A percentile compares a stretch with the other conserved stretches of the same genome.
phyloP scores from a whole-genome alignment of 2,113 vertebrate species.

The Megalops atlanticus region DNA sequence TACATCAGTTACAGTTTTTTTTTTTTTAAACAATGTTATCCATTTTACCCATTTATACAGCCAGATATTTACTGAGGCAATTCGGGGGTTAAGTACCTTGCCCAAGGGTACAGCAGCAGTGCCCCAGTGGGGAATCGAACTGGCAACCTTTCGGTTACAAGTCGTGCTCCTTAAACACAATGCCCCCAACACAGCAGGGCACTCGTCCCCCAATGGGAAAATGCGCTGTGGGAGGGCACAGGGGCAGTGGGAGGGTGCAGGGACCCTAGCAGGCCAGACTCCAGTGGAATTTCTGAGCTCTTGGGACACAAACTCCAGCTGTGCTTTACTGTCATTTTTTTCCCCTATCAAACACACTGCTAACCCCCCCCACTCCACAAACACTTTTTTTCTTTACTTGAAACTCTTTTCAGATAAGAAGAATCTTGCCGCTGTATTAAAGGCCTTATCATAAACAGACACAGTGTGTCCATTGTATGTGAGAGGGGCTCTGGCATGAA shows the following conservation, averaged over 20 bases:
- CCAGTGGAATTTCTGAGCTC: not conserved
- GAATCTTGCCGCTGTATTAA: slow-evolving; percentile 38
- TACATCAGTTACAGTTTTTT: no score
- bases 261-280: not conserved
- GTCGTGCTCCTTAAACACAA: no score
- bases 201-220: not conserved
- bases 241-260: not conserved
- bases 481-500: slow-evolving; percentile 21
- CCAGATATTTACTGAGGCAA: no score
- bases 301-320: not conserved
- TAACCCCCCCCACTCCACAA: not conserved
- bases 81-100: no score
- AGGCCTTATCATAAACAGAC: slow-evolving; percentile 60
- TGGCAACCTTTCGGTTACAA: no score
- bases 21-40: no score
- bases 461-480: slow-evolving; percentile 14
- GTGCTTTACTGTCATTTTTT: not conserved
- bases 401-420: slow-evolving; percentile 41
- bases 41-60: no score
- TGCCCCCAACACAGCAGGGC: no score
- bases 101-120: no score
- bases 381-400: not conserved
- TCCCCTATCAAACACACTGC: not conserved
- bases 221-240: not conserved
- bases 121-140: no score